These are phyloP conservation scores for Galaxias olidus DNA, from an alignment of 2,797 vertebrate species.

Conservation along the genomic window DNA sequence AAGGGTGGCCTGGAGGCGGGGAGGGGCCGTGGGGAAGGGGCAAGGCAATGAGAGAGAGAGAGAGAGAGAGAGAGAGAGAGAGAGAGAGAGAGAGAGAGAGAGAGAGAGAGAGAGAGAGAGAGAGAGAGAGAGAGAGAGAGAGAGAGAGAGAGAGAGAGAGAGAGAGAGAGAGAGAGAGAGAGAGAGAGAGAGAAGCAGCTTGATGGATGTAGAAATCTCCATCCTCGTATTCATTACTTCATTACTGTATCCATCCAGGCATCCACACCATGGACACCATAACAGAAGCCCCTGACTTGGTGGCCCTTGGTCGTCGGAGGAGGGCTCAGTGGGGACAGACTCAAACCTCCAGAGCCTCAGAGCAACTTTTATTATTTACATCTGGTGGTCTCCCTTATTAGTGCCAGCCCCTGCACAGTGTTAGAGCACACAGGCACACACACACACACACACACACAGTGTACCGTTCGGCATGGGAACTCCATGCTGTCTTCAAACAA, in stretches of 20 bases:
- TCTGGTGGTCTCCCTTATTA: slow-evolving; percentile 91
- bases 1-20: too few relatives aligned
- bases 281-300: slow-evolving; percentile 48
- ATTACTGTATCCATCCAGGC: slow-evolving; percentile 51
- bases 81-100: background rate
- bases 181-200: background rate
- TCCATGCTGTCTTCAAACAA: slow-evolving; percentile 99
- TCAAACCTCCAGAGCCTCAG: slow-evolving; percentile 59
- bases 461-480: slow-evolving; percentile 90
- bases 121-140: slow-evolving; percentile 41
- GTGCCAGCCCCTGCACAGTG: slow-evolving; percentile 77
- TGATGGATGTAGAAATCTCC: slow-evolving; percentile 8
- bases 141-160: background rate
- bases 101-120: background rate
- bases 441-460: slow-evolving; percentile 39
- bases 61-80: background rate
- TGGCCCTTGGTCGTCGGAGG: slow-evolving; percentile 38
- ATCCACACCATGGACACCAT: slow-evolving; percentile 48
- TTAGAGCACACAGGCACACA: slow-evolving; percentile 44
- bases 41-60: background rate
- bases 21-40: too few relatives aligned
- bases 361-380: slow-evolving; percentile 91
- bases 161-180: slow-evolving; percentile 2
- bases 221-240: slow-evolving; percentile 55
- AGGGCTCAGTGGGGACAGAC: slow-evolving; percentile 58